Evolutionary conservation across 2,797 vertebrate genomes (phyloP), one percentile per base, ranked within the genome.

Genomic region (Sphenodon punctatus): DNA sequence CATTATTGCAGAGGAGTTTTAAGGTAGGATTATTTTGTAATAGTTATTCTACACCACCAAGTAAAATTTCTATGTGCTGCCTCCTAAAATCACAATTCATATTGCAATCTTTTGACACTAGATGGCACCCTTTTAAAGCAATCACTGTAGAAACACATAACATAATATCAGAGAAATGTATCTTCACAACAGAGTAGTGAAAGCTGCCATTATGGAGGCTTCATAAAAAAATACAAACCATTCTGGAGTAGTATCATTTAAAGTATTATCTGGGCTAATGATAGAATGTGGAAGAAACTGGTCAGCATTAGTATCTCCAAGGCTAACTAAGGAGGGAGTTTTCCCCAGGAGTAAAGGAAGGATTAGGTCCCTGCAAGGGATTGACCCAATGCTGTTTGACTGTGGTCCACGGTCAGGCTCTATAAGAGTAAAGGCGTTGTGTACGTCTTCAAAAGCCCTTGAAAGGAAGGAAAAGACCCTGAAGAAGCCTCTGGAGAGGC

Each of bases 61-160:
- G 32, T 36, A 67, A 75, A 70, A 75, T 70, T 72, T 36, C 2
- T 25, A 42, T 27, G 32, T 59, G 36, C 58, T 30, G 55, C 23
- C 36, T 30, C 6, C 17, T 3, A 61, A n/a, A 77, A 70, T 3
- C 23, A 49, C 19, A 82, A 46, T 8, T 41, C 2, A 0, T 6
- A 65, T 0, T 51, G 65, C 71, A 72, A 86, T 38, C 49, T 32
- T 51, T 15, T 68, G 80, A 82, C 94, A 82, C 93, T 94, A 95
- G 94, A 90, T 94, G 95, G 93, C 91, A 82, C 85, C 87, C 89
- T 82, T 83, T 89, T 86, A 89, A 85, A 91, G 71, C 80, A 81
- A 74, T 60, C 10, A 25, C 38, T 45, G 77, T 1, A 41, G 27
- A 80, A 73, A 15, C 14, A 46, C 58, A 59, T 23, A 46, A 19